Conservation (phyloP, 2,113 vertebrate species). For the Petroica traversi region DNA sequence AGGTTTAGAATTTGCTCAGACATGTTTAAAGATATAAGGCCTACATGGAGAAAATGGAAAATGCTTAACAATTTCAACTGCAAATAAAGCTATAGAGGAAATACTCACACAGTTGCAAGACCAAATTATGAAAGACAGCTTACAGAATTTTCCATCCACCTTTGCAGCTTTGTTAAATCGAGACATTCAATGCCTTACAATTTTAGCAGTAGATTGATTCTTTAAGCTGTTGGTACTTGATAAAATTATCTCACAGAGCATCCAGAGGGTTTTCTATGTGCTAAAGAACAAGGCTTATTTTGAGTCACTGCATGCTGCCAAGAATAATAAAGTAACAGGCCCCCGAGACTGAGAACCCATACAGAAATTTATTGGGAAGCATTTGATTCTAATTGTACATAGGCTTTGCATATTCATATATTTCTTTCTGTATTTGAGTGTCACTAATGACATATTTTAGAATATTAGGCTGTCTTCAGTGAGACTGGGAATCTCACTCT, state of each 20-base stretch:
- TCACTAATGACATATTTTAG: neutral
- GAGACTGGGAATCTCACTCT: neutral
- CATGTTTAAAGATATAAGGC: accelerated
- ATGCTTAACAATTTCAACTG: neutral
- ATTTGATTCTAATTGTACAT: neutral
- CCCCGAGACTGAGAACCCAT: neutral
- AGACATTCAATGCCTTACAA: neutral
- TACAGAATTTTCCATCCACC: neutral
- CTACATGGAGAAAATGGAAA: neutral
- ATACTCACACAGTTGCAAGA: neutral
- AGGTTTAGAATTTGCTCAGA: neutral
- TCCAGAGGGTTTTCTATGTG: neutral
- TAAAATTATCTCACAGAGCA: neutral
- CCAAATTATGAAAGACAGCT: neutral
- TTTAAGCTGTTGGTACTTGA: neutral
- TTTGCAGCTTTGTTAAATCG: neutral
- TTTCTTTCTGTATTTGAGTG: neutral
- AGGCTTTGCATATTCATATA: neutral
- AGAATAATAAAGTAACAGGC: neutral
- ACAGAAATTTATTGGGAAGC: neutral
- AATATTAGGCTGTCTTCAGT: neutral
- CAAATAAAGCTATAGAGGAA: neutral
- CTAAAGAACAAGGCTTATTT: neutral
- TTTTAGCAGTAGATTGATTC: neutral
- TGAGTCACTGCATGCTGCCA: neutral